A percentile compares a stretch with the other conserved stretches of the same genome.
These are phyloP conservation scores for Acromyrmex heyeri DNA, from an alignment of 1,140 invertebrate species.

Conservation along the genomic window DNA sequence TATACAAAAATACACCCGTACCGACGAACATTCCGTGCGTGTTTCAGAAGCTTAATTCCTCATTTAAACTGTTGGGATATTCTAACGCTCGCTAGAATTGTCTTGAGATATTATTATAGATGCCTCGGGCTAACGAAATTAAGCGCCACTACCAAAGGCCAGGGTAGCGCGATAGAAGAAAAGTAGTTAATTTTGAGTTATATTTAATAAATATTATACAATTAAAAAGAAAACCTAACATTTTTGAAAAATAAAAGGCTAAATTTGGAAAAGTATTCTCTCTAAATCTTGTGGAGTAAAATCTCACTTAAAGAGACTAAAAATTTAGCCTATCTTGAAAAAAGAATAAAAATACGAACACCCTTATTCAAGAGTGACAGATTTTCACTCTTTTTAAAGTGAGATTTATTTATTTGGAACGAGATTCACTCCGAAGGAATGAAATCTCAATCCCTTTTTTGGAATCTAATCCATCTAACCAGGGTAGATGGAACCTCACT, in stretches of 20 bases:
- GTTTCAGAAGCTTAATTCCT: slow-evolving; percentile 19
- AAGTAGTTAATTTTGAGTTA: neutral
- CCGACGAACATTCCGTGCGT: neutral
- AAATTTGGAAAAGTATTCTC: neutral
- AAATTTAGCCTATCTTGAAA: too few species aligned
- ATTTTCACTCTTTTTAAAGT: too few species aligned
- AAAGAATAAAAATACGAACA: too few species aligned
- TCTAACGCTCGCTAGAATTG: neutral
- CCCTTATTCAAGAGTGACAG: too few species aligned
- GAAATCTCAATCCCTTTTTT: too few species aligned
- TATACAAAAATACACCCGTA: slow-evolving; percentile 25
- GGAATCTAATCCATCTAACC: too few species aligned
- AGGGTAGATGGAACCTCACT: too few species aligned
- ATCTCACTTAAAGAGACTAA: too few species aligned
- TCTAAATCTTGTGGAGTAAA: too few species aligned
- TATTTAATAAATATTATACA: too few species aligned
- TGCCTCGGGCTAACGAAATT: slow-evolving; percentile 1
- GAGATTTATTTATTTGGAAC: too few species aligned
- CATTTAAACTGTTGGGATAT: slow-evolving; percentile 9
- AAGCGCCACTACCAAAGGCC: neutral
- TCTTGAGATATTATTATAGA: slow-evolving; percentile 12
- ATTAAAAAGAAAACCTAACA: neutral
- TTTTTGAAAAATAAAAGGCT: neutral
- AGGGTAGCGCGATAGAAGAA: neutral
- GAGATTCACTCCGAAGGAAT: too few species aligned